A percentile compares a stretch with the other conserved stretches of the same genome.
These are phyloP conservation scores for Hypena proboscidalis DNA, from an alignment of 2,888 invertebrate genomes.

Conservation along the genomic window DNA sequence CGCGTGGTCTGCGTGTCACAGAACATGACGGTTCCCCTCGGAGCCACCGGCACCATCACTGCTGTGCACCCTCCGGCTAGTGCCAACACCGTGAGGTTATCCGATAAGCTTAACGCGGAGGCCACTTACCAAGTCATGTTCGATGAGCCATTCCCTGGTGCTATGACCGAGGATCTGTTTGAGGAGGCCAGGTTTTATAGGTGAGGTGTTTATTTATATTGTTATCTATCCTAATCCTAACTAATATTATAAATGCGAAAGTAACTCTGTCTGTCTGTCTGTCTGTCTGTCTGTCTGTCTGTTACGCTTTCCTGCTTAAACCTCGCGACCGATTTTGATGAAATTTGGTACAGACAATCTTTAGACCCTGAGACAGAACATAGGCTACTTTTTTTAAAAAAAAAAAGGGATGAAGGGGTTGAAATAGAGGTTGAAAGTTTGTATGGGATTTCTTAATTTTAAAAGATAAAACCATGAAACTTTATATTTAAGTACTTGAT, in stretches of 20 bases:
- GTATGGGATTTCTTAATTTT: too few species aligned
- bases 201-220: slow-evolving; percentile 40
- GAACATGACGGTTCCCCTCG: slow-evolving; percentile 92
- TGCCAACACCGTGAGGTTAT: slow-evolving; percentile 76
- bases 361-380: too few species aligned
- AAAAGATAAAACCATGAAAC: too few species aligned
- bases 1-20: slow-evolving; percentile 92
- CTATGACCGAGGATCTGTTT: slow-evolving; percentile 67
- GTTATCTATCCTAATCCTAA: not conserved
- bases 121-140: slow-evolving; percentile 92
- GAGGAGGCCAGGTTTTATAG: slow-evolving; percentile 66
- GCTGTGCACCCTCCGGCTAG: slow-evolving; percentile 79
- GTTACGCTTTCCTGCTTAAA: slow-evolving; percentile 38
- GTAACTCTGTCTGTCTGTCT: too few species aligned
- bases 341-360: too few species aligned
- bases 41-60: slow-evolving; percentile 94
- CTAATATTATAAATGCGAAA: too few species aligned
- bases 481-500: too few species aligned
- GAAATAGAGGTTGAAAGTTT: too few species aligned
- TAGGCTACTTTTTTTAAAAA: too few species aligned
- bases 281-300: too few species aligned
- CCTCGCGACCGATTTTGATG: too few species aligned
- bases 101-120: slow-evolving; percentile 82
- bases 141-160: slow-evolving; percentile 91
- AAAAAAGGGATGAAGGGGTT: too few species aligned